Percentiles rank a stretch among this genome's conserved stretches.
phyloP scores from a whole-genome alignment of 92 coral and sea anemone species.

The Phenganax marumi region DNA sequence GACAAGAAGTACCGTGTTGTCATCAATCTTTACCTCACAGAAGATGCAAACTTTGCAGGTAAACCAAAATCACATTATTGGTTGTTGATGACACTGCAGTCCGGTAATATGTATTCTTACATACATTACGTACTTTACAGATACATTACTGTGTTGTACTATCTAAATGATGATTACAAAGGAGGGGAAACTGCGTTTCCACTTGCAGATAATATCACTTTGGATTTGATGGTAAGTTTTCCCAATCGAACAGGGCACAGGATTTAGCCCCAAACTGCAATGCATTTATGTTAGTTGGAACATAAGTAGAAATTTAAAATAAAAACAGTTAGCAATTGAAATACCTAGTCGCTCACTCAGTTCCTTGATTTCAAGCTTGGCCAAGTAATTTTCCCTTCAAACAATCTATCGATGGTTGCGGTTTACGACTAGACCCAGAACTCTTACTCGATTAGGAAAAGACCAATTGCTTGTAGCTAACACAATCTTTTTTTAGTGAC shows the following conservation, averaged over 20 bases:
- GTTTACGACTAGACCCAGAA: not conserved
- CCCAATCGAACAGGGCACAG: not conserved
- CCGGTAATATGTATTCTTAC: not conserved
- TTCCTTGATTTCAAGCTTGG: too few relatives aligned
- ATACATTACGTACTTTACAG: conserved; percentile 36
- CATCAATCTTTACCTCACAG: conserved; percentile 62
- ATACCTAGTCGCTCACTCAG: too few relatives aligned
- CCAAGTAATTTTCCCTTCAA: too few relatives aligned
- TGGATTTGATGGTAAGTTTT: conserved; percentile 60
- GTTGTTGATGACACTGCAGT: not conserved
- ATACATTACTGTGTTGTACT: conserved; percentile 83
- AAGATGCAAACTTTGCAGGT: conserved; percentile 93
- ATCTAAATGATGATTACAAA: conserved; percentile 75
- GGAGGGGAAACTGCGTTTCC: conserved; percentile 99
- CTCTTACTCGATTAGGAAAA: too few relatives aligned
- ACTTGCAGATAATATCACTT: conserved; percentile 84
- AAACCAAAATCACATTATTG: not conserved
- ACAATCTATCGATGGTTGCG: not conserved
- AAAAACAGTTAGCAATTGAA: too few relatives aligned
- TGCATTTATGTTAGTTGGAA: too few relatives aligned
- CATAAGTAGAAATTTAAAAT: too few relatives aligned
- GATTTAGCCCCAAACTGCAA: not conserved
- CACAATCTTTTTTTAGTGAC: too few relatives aligned
- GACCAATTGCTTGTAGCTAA: too few relatives aligned
- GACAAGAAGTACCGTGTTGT: conserved; percentile 82